Conservation (phyloP, 2,888 invertebrate species). For the Hymenopus coronatus region DNA sequence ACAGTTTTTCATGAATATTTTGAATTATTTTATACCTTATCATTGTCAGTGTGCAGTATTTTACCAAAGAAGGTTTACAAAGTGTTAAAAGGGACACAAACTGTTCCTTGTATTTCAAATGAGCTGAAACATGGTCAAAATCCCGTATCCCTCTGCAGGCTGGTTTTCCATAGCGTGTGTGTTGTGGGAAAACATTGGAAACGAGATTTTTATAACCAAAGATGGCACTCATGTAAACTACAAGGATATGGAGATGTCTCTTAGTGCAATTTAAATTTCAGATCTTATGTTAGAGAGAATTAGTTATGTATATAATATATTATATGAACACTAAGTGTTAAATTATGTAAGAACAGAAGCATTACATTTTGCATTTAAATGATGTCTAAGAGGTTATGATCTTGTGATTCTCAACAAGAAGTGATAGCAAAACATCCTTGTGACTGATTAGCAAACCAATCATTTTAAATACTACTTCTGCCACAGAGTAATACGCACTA, state of each 20-base stretch:
- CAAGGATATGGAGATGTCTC: not conserved
- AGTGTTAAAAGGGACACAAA: not conserved
- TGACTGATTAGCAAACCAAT: not conserved
- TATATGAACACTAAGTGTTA: conserved; percentile 8
- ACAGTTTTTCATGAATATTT: not conserved
- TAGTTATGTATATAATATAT: not conserved
- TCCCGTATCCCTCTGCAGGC: conserved; percentile 20
- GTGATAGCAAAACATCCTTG: not conserved
- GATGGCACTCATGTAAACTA: not conserved
- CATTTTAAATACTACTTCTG: not conserved
- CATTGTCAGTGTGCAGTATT: conserved; percentile 10
- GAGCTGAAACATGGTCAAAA: not conserved
- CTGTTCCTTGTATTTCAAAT: not conserved
- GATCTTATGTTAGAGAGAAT: not conserved
- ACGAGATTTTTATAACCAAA: not conserved
- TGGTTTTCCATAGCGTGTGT: conserved; percentile 4
- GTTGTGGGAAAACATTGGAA: conserved; percentile 20
- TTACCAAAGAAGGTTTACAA: conserved; percentile 23
- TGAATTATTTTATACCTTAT: conserved; percentile 6
- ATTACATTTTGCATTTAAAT: not conserved
- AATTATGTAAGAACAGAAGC: not conserved
- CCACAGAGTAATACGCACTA: not conserved
- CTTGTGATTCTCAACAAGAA: not conserved
- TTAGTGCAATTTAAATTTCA: not conserved
- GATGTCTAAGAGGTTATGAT: not conserved